A percentile compares a stretch with the other conserved stretches of the same genome.
Conservation (phyloP, 2,113 vertebrate genomes). For the Electrona antarctica region DNA sequence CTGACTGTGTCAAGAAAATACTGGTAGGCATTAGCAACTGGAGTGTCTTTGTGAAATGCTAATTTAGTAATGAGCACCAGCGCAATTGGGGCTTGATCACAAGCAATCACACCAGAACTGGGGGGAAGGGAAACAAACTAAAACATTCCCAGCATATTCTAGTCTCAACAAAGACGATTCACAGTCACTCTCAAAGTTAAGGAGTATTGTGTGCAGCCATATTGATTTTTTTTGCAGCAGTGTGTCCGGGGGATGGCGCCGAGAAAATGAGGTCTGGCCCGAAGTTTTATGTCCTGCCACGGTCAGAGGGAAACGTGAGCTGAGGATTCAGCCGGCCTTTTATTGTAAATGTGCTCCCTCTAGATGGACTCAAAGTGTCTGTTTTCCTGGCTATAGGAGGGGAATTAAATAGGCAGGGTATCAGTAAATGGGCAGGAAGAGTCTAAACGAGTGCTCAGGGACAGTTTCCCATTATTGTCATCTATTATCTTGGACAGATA, state of each 20-base stretch:
- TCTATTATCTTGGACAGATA: constrained; percentile 74
- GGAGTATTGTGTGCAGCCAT: constrained; percentile 67
- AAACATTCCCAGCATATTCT: constrained; percentile 42
- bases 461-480: constrained; percentile 79
- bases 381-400: constrained; percentile 74
- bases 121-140: constrained; percentile 29
- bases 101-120: constrained; percentile 32
- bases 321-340: constrained; percentile 69
- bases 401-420: constrained; percentile 78
- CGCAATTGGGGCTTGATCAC: neutral
- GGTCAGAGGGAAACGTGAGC: constrained; percentile 78
- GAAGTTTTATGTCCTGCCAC: constrained; percentile 79
- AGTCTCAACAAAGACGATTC: constrained; percentile 62
- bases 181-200: constrained; percentile 66
- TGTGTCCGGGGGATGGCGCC: constrained; percentile 77
- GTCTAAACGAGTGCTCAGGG: constrained; percentile 76
- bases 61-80: constrained; percentile 43
- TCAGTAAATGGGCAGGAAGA: constrained; percentile 78
- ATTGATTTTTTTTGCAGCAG: constrained; percentile 78
- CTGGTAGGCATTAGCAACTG: constrained; percentile 7
- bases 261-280: constrained; percentile 79
- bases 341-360: constrained; percentile 77
- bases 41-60: constrained; percentile 45
- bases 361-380: constrained; percentile 76
- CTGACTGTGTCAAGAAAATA: constrained; percentile 53